A percentile compares a stretch with the other conserved stretches of the same genome.
These are phyloP conservation scores for Callyntrura guangdongensis DNA, from an alignment of 2,888 invertebrate genomes.

Conservation along the genomic window DNA sequence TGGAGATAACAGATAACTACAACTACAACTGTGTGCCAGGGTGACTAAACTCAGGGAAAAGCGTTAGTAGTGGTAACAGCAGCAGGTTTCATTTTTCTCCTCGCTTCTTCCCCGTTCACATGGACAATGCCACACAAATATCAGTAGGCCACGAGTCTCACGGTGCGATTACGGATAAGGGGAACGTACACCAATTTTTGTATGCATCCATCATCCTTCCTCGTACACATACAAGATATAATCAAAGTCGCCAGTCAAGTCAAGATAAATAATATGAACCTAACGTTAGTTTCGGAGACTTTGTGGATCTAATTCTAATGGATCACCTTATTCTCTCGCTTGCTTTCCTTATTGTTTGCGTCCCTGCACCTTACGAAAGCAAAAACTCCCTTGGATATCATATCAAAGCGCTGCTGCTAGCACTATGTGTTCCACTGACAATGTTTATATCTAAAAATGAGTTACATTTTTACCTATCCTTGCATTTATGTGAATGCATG, in stretches of 20 bases:
- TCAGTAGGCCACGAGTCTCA: not conserved
- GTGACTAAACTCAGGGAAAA: not conserved
- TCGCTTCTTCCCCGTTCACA: not conserved
- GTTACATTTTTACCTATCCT: not conserved
- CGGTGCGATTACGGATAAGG: not conserved
- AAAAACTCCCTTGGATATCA: too few species aligned
- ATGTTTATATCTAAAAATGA: not conserved
- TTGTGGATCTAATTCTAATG: not conserved
- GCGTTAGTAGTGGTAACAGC: not conserved
- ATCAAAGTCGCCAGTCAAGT: too few species aligned
- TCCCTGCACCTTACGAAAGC: too few species aligned
- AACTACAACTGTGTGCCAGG: conserved; percentile 3
- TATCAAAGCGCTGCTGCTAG: too few species aligned
- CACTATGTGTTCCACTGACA: too few species aligned
- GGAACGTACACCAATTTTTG: too few species aligned
- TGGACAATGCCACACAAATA: not conserved
- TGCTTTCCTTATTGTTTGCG: not conserved
- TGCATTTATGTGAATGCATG: not conserved
- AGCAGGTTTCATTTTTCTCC: not conserved
- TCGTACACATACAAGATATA: too few species aligned
- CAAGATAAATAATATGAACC: not conserved
- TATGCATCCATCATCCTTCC: too few species aligned
- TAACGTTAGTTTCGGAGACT: not conserved
- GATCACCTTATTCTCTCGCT: not conserved
- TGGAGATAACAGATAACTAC: not conserved